A percentile compares a stretch with the other conserved stretches of the same genome.
Evolutionary conservation across 1,140 invertebrate genomes (phyloP).

Genomic region (Portunus trituberculatus): DNA sequence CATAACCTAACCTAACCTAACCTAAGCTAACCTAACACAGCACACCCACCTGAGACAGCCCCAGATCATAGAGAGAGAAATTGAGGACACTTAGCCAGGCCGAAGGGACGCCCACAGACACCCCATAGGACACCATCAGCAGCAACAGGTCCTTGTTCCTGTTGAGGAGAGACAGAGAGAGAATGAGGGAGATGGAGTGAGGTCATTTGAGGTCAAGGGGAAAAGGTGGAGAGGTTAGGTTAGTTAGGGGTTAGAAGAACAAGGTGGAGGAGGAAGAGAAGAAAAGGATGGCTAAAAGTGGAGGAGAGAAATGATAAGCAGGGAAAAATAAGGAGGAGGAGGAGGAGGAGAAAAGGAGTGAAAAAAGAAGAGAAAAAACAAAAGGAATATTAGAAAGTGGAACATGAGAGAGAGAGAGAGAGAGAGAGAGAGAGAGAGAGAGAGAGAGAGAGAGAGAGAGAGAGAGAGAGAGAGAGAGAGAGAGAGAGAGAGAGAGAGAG

Average conservation of each 20-base stretch:
- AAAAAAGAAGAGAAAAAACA: background rate
- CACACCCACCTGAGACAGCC: conserved; percentile 51
- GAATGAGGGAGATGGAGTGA: background rate
- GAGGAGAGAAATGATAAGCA: too few relatives aligned
- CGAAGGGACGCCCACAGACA: conserved; percentile 40
- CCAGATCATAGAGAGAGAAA: conserved; percentile 59
- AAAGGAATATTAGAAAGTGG: background rate
- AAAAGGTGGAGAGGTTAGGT: background rate
- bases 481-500: background rate
- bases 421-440: background rate
- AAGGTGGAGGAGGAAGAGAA: background rate
- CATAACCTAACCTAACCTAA: too few relatives aligned
- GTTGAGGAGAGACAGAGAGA: background rate
- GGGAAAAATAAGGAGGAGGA: background rate
- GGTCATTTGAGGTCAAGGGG: background rate
- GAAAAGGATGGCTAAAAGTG: background rate
- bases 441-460: background rate
- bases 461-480: background rate
- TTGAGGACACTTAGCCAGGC: conserved; percentile 57
- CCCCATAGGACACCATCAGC: conserved; percentile 37
- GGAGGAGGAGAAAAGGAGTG: background rate
- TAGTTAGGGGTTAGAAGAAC: background rate
- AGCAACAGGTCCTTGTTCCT: conserved; percentile 63
- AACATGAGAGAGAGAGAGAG: background rate
- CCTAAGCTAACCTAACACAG: too few relatives aligned